Evolutionary conservation across 1,140 invertebrate genomes (phyloP).

Genomic region (Bombus polaris): DNA sequence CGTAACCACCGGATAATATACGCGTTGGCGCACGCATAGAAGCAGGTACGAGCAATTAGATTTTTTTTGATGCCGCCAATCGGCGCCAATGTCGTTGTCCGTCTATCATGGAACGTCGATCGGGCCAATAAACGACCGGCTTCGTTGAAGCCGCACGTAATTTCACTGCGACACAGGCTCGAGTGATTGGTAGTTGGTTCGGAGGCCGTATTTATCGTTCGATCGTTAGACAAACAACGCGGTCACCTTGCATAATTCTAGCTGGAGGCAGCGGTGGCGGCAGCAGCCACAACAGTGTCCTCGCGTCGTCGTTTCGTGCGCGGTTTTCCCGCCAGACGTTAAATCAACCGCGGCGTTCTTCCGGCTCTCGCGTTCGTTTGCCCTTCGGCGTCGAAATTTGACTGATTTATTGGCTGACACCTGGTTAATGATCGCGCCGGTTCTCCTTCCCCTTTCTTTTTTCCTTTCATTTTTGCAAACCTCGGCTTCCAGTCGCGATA

Average conservation of each 20-base stretch:
- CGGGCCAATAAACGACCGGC: constrained; percentile 46
- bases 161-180: constrained; percentile 20
- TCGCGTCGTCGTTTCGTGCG: not conserved
- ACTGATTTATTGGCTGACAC: constrained; percentile 19
- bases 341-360: constrained; percentile 29
- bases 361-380: constrained; percentile 15
- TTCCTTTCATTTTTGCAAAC: not conserved
- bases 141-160: constrained; percentile 13
- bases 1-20: constrained; percentile 37
- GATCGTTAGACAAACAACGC: constrained; percentile 60
- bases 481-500: not conserved
- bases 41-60: constrained; percentile 50
- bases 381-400: constrained; percentile 7
- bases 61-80: constrained; percentile 51
- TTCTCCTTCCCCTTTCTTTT: not conserved
- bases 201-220: constrained; percentile 50
- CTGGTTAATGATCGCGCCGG: constrained; percentile 35
- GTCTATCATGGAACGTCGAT: constrained; percentile 42
- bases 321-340: constrained; percentile 29
- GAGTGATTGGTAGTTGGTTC: constrained; percentile 24
- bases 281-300: not conserved
- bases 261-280: not conserved
- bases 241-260: constrained; percentile 52
- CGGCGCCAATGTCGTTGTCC: constrained; percentile 27
- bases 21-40: not conserved